These are phyloP conservation scores for Tinea pellionella DNA, from an alignment of 2,888 invertebrate species.

Conservation along the genomic window DNA sequence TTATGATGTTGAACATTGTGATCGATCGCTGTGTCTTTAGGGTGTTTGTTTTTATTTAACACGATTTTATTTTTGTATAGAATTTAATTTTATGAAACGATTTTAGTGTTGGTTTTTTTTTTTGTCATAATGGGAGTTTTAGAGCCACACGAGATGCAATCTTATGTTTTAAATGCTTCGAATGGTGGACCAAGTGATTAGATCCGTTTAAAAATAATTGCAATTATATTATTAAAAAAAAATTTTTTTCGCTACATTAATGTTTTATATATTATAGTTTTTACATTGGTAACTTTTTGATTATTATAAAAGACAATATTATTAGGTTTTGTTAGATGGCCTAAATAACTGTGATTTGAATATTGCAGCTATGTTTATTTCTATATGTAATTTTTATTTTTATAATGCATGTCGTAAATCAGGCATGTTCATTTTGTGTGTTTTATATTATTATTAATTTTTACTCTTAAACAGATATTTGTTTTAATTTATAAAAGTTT, in stretches of 20 bases:
- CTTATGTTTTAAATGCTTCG: too few relatives aligned
- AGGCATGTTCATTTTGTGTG: slow-evolving; percentile 3
- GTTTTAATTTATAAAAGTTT: slow-evolving; percentile 68
- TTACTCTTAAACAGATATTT: slow-evolving; percentile 47
- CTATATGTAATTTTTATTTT: background rate
- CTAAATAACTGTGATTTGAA: slow-evolving; percentile 9
- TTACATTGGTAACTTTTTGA: too few relatives aligned
- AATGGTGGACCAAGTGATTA: too few relatives aligned
- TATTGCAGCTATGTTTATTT: background rate
- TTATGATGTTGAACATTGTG: background rate
- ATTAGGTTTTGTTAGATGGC: slow-evolving; percentile 6
- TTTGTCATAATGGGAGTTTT: too few relatives aligned
- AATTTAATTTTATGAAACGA: too few relatives aligned
- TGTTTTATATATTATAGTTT: too few relatives aligned
- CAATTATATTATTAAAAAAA: too few relatives aligned
- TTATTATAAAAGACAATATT: background rate
- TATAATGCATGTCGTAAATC: background rate
- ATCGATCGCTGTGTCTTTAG: background rate
- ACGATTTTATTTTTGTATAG: background rate
- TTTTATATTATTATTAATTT: background rate
- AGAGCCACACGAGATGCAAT: too few relatives aligned
- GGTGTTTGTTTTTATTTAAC: background rate
- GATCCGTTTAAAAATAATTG: too few relatives aligned
- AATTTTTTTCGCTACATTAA: too few relatives aligned
- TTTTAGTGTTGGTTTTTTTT: too few relatives aligned